Conservation (phyloP, 92 coral and sea anemone genomes). For the Epizoanthus stellaris region DNA sequence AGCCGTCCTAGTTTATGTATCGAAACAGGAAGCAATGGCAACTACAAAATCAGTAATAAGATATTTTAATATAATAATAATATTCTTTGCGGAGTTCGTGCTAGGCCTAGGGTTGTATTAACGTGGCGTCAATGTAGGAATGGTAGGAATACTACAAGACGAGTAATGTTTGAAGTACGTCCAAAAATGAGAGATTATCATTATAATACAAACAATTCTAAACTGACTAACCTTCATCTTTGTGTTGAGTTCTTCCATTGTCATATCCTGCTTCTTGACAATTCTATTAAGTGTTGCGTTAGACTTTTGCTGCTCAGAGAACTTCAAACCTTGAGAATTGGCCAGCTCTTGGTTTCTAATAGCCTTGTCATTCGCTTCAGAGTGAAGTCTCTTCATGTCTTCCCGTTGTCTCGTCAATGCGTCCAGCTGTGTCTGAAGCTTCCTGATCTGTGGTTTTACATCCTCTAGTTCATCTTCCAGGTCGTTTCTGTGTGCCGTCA, state of each 20-base stretch:
- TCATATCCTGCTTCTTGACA: slow-evolving; percentile 74
- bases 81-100: not conserved
- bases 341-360: slow-evolving; percentile 62
- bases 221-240: slow-evolving; percentile 53
- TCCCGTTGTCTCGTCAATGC: slow-evolving; percentile 75
- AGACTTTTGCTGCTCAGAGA: slow-evolving; percentile 81
- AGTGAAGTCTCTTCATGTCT: slow-evolving; percentile 68
- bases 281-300: slow-evolving; percentile 78
- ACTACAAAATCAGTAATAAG: not conserved
- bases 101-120: no score
- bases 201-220: not conserved
- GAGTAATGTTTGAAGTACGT: no score
- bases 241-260: slow-evolving; percentile 53
- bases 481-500: slow-evolving; percentile 65
- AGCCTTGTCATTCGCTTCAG: slow-evolving; percentile 63
- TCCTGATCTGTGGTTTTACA: slow-evolving; percentile 63
- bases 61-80: not conserved
- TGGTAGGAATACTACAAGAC: no score
- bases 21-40: not conserved
- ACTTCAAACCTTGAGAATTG: slow-evolving; percentile 62
- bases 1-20: no score
- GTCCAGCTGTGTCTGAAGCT: slow-evolving; percentile 69
- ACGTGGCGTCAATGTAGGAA: no score
- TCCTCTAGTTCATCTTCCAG: slow-evolving; percentile 59
- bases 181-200: not conserved